phyloP scores from a whole-genome alignment of 2,113 vertebrate species.

The Sceloporus tristichus region DNA sequence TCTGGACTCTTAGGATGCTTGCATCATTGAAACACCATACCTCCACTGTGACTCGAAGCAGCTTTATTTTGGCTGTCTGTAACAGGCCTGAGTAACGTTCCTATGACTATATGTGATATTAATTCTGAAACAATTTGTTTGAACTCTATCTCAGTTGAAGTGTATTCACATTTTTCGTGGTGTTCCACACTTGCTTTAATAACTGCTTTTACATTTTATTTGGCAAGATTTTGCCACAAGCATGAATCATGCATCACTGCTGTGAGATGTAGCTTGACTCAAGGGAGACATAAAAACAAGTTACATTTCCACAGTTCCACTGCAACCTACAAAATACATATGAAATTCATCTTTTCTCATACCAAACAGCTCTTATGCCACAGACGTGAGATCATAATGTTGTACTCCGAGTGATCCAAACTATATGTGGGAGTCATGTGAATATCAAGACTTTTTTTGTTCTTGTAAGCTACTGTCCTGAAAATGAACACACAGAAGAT shows the following conservation, averaged over 20 bases:
- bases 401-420: neutral
- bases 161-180: conserved; percentile 2
- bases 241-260: conserved; percentile 26
- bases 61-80: too few species aligned
- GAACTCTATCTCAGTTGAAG: neutral
- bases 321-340: neutral
- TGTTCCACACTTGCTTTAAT: conserved; percentile 10
- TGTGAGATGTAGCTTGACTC: conserved; percentile 11
- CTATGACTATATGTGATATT: too few species aligned
- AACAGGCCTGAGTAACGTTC: too few species aligned
- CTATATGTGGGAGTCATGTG: conserved; percentile 1
- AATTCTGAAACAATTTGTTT: neutral
- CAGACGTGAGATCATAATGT: neutral
- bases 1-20: too few species aligned
- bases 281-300: conserved; percentile 7
- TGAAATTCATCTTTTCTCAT: conserved; percentile 11
- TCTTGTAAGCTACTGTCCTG: conserved; percentile 1
- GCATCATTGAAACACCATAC: too few species aligned
- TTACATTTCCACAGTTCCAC: conserved; percentile 1
- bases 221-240: conserved; percentile 16
- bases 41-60: too few species aligned
- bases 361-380: neutral
- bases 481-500: neutral
- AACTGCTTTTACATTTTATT: conserved; percentile 24
- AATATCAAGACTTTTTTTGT: conserved; percentile 6